Percentiles rank a stretch among this genome's conserved stretches.
These are phyloP conservation scores for Drosophila anceps DNA, from an alignment of 2,888 invertebrate species.

Conservation along the genomic window DNA sequence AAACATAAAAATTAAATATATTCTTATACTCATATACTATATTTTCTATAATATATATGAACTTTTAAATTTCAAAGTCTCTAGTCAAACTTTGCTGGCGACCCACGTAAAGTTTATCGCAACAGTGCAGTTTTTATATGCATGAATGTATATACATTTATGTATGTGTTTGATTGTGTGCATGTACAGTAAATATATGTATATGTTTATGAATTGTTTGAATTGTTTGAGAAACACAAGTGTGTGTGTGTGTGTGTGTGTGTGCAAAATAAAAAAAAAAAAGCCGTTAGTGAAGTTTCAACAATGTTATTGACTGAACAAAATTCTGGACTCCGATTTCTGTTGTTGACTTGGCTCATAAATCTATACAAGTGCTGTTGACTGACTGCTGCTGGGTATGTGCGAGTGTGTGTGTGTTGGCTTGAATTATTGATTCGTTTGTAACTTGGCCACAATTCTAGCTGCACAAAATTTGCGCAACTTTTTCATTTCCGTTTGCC, in stretches of 20 bases:
- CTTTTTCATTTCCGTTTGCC: constrained; percentile 10
- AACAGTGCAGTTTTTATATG: constrained; percentile 6
- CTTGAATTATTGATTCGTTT: constrained; percentile 60
- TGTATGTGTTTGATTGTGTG: neutral
- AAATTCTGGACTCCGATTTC: constrained; percentile 35
- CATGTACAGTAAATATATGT: constrained; percentile 2
- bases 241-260: constrained; percentile 17
- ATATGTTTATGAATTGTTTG: constrained; percentile 33
- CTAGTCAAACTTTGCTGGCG: neutral
- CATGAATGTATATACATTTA: constrained; percentile 14
- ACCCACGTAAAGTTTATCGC: neutral
- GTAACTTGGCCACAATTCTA: constrained; percentile 44
- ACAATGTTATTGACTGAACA: constrained; percentile 64
- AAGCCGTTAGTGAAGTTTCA: constrained; percentile 54
- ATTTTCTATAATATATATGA: neutral
- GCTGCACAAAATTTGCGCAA: constrained; percentile 10
- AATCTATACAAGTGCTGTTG: constrained; percentile 50
- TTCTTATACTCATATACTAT: neutral
- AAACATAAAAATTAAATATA: neutral
- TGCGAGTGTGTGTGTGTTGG: neutral
- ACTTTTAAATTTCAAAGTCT: no score
- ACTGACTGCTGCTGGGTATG: constrained; percentile 31
- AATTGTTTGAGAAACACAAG: constrained; percentile 39
- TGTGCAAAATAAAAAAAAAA: constrained; percentile 36
- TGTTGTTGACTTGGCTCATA: constrained; percentile 59